Evolutionary conservation across 2,113 vertebrate species (phyloP), one percentile per base, ranked within the genome.

Genomic region (Lamprotornis superbus): DNA sequence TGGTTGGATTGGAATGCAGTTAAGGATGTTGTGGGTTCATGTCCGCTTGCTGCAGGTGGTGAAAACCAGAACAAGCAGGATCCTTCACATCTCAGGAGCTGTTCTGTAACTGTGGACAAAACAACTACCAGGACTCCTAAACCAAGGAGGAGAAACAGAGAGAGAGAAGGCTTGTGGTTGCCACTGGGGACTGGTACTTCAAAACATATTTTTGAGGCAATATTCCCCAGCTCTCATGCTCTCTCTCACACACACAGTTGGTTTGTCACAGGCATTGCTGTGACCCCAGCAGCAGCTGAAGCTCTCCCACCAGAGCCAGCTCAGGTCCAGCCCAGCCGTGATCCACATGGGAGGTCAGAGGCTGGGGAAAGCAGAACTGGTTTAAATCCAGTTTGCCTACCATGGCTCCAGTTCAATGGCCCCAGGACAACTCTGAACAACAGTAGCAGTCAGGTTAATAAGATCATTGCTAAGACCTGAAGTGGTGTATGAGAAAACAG

Each of bases 1-100:
- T 76, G 89, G 95, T 94, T 95, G 96, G 91, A 76, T 61, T 63
- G 87, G 93, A 94, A 97, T 76, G 95, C 46, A 87, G 87, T 81
- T 92, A 68, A 86, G 92, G 94, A 94, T 82, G 91, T 85, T 96
- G 90, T 83, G 91, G 91, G 65, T 83, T 96, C 83, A 73, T 0
- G 18, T 94, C 81, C 50, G 28, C 81, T 96, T 65, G 95, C 86
- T 94, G 89, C 81, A 94, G 87, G 92, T 92, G 87, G 95, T 96
- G 63, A 94, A 95, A 96, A 93, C 93, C 87, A 95, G 95, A 93
- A 71, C 5, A 10, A 91, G 74, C 86, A 92, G 83, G 92, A 90
- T 91, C 61, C 70, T 84, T 10, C 1, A 2, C 46, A 85, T 64
- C 49, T 57, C 74, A 74, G 65, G 30, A 76, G 17, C 55, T 69